Evolutionary conservation across 2,888 invertebrate species (phyloP).

Genomic region (Pyrgus malvae): DNA sequence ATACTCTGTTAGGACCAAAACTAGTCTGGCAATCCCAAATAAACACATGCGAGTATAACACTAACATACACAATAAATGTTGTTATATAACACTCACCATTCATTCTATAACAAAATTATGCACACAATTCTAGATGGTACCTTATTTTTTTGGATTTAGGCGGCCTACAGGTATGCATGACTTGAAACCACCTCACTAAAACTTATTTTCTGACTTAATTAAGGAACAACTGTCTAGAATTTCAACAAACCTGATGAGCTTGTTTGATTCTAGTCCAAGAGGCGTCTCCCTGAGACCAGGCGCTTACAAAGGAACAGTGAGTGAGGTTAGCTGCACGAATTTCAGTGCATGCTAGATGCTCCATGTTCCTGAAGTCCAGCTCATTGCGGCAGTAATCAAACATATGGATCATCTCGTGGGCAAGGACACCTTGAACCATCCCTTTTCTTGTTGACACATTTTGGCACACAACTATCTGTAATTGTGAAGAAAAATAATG

Average conservation of each 20-base stretch:
- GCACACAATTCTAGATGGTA: too few relatives aligned
- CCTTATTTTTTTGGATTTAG: too few relatives aligned
- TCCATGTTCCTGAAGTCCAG: conserved; percentile 94
- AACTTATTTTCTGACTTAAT: too few relatives aligned
- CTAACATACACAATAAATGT: too few relatives aligned
- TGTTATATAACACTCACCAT: too few relatives aligned
- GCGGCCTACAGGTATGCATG: too few relatives aligned
- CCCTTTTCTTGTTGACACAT: conserved; percentile 86
- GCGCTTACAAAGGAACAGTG: conserved; percentile 95
- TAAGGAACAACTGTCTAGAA: too few relatives aligned
- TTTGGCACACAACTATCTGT: conserved; percentile 95
- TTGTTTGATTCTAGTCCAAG: conserved; percentile 86
- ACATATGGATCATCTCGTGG: conserved; percentile 98
- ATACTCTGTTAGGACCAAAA: too few relatives aligned
- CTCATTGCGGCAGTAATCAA: conserved; percentile 94
- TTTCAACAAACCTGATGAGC: conserved; percentile 88
- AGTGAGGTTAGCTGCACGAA: conserved; percentile 95
- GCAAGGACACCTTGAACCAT: conserved; percentile 90
- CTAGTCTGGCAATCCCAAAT: too few relatives aligned
- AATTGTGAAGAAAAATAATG: background rate
- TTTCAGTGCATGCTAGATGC: conserved; percentile 97
- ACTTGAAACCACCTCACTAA: too few relatives aligned
- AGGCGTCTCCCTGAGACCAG: conserved; percentile 88
- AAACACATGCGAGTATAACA: too few relatives aligned
- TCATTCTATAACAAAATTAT: too few relatives aligned